Base-by-base conservation (phyloP, 1,140 invertebrate genomes). In the Saccostrea glomerata region DNA sequence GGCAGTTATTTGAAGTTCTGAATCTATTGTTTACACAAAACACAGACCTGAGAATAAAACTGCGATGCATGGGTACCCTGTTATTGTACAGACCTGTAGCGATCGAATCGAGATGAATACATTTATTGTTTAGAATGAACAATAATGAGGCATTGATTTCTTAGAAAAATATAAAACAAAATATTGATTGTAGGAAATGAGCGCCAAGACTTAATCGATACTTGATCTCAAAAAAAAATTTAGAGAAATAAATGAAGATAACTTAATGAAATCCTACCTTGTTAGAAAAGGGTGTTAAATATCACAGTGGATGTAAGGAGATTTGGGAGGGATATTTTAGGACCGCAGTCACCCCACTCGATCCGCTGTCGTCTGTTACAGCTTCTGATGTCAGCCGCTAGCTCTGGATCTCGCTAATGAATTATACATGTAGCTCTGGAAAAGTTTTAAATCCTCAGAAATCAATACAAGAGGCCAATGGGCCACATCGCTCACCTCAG, bases 371-470 rank as follows among this genome's bases (percentile, higher is more conserved):
- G 70, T 77, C 70, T 77, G 70, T 13, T n/a, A n/a, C n/a, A n/a
- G n/a, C n/a, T 11, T 25, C 23, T 77, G 25, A 40, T 13, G 70
- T 77, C 30, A 30, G 23, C 23, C 15, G 25, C 70, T 77, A 77
- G 36, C 17, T 36, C 25, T 9, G 70, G 36, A 77, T 36, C 30
- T 25, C 7, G 70, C 13, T 13, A 12, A 77, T 77, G 70, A 77
- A 77, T 77, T 77, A 77, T 36, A 77, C 70, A 77, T 77, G 70
- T 25, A 25, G 25, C 25, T 77, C 30, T 36, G 30, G 25, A 63
- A 63, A 77, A 30, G 23, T 77, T 66, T 66, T 20, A 66, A 66
- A 66, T 66, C 60, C 60, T 66, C n/a, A 66, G 30, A 77, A 77
- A 77, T 77, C 70, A 77, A 77, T 77, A n/a, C n/a, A n/a, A n/a